Evolutionary conservation across 1,140 invertebrate genomes (phyloP).

Genomic region (Cyphomyrmex costatus): DNA sequence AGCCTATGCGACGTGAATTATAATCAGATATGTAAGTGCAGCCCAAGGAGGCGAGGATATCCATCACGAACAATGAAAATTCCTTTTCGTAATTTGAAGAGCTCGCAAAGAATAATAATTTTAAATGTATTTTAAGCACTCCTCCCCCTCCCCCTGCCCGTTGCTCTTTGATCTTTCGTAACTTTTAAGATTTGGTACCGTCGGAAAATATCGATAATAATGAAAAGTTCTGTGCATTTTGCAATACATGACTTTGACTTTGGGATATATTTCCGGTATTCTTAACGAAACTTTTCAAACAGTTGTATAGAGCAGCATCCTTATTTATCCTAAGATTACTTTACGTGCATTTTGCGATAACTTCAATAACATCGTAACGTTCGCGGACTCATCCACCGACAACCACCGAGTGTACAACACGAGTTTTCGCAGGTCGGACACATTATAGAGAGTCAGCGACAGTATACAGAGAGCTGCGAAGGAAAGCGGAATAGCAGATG

Average conservation of each 20-base stretch:
- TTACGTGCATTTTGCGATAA: not conserved
- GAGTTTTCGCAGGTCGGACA: constrained; percentile 2
- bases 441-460: constrained; percentile 13
- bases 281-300: not conserved
- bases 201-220: not conserved
- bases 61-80: constrained; percentile 72
- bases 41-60: constrained; percentile 60
- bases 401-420: not conserved
- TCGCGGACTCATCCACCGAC: constrained; percentile 46
- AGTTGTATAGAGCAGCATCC: not conserved
- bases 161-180: not conserved
- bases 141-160: no score
- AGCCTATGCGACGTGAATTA: constrained; percentile 59
- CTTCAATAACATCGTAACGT: not conserved
- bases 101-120: constrained; percentile 7
- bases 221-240: not conserved
- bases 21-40: constrained; percentile 68
- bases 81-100: constrained; percentile 55
- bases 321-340: not conserved
- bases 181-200: not conserved
- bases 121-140: not conserved
- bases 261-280: not conserved
- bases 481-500: constrained; percentile 82
- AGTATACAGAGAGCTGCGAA: constrained; percentile 65
- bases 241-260: not conserved